Evolutionary conservation across 2,888 invertebrate genomes (phyloP).

Genomic region (Pterostichus niger): DNA sequence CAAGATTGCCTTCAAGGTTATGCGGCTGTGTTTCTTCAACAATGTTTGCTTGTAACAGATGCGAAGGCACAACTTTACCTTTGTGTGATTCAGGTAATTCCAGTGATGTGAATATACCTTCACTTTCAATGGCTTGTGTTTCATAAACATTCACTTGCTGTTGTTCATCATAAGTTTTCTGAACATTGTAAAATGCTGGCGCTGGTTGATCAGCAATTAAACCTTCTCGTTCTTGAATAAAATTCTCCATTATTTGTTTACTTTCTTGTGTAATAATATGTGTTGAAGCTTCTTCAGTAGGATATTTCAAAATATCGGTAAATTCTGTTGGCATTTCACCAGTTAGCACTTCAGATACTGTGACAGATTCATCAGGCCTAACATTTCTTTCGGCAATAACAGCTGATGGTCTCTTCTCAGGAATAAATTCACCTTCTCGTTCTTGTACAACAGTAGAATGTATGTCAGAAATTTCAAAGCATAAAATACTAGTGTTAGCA

Average conservation of each 20-base stretch:
- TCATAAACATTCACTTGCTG: slow-evolving; percentile 83
- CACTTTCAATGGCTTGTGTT: slow-evolving; percentile 83
- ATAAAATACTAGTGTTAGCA: slow-evolving; percentile 78
- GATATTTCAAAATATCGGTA: slow-evolving; percentile 79
- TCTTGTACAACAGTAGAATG: slow-evolving; percentile 83
- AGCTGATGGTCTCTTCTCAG: slow-evolving; percentile 78
- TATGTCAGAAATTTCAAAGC: slow-evolving; percentile 81
- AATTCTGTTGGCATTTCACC: slow-evolving; percentile 80
- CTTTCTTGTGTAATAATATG: slow-evolving; percentile 82
- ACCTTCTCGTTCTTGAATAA: slow-evolving; percentile 84
- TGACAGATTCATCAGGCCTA: slow-evolving; percentile 81
- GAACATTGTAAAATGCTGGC: slow-evolving; percentile 75
- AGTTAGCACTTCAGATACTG: slow-evolving; percentile 81
- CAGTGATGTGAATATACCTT: slow-evolving; percentile 79
- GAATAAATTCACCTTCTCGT: slow-evolving; percentile 81
- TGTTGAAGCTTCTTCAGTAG: slow-evolving; percentile 78
- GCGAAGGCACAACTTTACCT: slow-evolving; percentile 78
- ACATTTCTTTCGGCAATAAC: slow-evolving; percentile 81
- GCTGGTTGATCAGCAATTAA: slow-evolving; percentile 73
- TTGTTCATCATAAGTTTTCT: slow-evolving; percentile 79
- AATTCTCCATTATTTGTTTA: slow-evolving; percentile 81
- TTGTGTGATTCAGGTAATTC: slow-evolving; percentile 79
- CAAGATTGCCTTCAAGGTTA: slow-evolving; percentile 73
- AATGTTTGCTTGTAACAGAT: slow-evolving; percentile 79
- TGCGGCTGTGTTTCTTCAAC: slow-evolving; percentile 76